Conservation (phyloP, 2,113 vertebrate genomes). For the Carassius gibelio region DNA sequence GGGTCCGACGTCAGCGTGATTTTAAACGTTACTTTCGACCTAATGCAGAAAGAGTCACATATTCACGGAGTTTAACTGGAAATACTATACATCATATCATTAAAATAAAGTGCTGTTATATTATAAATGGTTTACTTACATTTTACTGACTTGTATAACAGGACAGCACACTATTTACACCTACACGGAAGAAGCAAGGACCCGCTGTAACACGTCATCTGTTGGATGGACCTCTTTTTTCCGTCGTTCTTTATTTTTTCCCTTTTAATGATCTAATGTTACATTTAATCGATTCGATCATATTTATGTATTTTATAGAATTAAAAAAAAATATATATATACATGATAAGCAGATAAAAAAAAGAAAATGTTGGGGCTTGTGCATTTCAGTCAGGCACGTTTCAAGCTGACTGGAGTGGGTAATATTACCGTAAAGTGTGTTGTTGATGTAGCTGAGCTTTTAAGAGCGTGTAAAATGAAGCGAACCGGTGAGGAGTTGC, state of each 20-base stretch:
- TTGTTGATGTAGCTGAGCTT: background rate
- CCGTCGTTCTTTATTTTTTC: background rate
- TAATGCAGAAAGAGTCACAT: slow-evolving; percentile 46
- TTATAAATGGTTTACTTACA: slow-evolving; percentile 66
- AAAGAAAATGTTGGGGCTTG: background rate
- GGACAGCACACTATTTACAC: slow-evolving; percentile 53
- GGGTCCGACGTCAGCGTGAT: slow-evolving; percentile 82
- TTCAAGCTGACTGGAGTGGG: background rate
- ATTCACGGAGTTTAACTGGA: background rate
- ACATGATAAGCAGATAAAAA: background rate
- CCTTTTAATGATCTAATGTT: background rate
- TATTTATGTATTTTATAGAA: background rate
- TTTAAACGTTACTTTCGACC: slow-evolving; percentile 85
- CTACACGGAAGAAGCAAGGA: slow-evolving; percentile 74
- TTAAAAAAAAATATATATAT: too few relatives aligned
- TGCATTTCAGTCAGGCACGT: slow-evolving; percentile 40
- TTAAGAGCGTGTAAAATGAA: background rate
- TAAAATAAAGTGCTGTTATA: background rate
- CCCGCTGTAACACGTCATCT: slow-evolving; percentile 75
- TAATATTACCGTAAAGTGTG: slow-evolving; percentile 46
- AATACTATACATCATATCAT: background rate
- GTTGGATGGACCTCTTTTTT: background rate
- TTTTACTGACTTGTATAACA: slow-evolving; percentile 54
- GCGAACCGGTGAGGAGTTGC: background rate
- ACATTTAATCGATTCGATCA: background rate